phyloP scores from a whole-genome alignment of 2,113 vertebrate genomes.

The Macquaria ambigua region DNA sequence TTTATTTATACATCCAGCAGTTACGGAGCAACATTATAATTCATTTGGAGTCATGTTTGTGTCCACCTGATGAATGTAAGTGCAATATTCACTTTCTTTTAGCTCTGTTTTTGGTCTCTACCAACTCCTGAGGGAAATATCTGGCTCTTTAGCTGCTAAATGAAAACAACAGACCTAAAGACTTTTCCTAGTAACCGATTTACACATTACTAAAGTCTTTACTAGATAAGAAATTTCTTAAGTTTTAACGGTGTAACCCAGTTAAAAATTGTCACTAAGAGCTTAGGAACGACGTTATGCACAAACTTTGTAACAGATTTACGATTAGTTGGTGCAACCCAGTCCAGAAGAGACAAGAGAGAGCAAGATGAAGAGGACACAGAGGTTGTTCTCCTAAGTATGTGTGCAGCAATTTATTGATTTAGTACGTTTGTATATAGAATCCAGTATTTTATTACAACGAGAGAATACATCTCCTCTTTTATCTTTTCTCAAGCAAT shows the following conservation, averaged over 20 bases:
- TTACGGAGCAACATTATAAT: background rate
- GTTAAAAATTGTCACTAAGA: background rate
- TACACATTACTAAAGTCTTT: background rate
- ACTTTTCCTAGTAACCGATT: background rate
- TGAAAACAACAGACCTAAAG: too few relatives aligned
- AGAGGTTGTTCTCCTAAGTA: background rate
- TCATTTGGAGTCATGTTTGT: background rate
- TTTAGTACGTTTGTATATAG: background rate
- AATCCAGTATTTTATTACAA: conserved; percentile 13
- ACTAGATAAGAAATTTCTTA: too few relatives aligned
- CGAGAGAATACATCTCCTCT: background rate
- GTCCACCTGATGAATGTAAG: background rate
- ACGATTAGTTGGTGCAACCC: background rate
- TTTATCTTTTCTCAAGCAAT: conserved; percentile 42
- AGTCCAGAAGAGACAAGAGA: background rate
- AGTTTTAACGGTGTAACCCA: background rate
- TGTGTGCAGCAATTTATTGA: conserved; percentile 16
- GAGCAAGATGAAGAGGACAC: background rate
- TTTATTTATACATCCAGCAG: too few relatives aligned
- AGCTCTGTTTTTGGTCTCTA: background rate
- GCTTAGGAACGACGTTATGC: background rate
- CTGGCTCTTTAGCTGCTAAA: too few relatives aligned
- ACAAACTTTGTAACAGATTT: background rate
- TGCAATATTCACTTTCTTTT: background rate
- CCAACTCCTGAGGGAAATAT: background rate